Evolutionary conservation across 2,113 vertebrate species (phyloP), one percentile per base, ranked within the genome.

Genomic region (Variabilichromis moorii): DNA sequence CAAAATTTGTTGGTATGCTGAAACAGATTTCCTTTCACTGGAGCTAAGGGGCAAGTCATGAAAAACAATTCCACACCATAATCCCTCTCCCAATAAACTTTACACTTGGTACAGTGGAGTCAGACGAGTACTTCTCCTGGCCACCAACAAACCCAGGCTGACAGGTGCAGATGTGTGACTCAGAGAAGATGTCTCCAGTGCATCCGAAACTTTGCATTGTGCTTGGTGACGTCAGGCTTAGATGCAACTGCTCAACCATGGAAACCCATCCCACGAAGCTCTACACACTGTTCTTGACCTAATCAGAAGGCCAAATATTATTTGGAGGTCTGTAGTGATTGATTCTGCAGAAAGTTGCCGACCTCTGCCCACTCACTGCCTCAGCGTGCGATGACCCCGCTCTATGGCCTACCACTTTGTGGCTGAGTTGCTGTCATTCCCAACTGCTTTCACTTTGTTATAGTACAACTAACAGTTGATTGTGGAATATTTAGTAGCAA

Each of bases 131-230:
- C 61, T 12, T 37, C 17, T 63, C 1, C 9, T 66, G 61, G 31
- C 17, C 33, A 66, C 61, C 33, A 66, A 66, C 61, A 66, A 66
- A n/a, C 31, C 33, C 61, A 66, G 61, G 16, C 33, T 66, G 61
- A n/a, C 31, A 66, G 61, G 61, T 66, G 61, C 61, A 37, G 31
- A 66, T 37, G 31, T 35, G 31, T 66, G 61, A 66, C 33, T 66
- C 61, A 66, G 61, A 66, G 61, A n/a, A 66, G 31, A 66, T 5
- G 4, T 66, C 31, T 12, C 61, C 31, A 66, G 61, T 66, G 1
- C 17, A 37, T 37, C 31, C 0, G 0, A 66, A 66, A 66, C 61
- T 66, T 66, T 35, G 0, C 0, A 66, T 66, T 37, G 31, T 0
- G 17, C 61, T n/a, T n/a, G 31, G 61, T 37, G 31, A 66, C 6